Evolutionary conservation across 2,888 invertebrate genomes (phyloP), one percentile per base, ranked within the genome.

Genomic region (Tortrix viridana): DNA sequence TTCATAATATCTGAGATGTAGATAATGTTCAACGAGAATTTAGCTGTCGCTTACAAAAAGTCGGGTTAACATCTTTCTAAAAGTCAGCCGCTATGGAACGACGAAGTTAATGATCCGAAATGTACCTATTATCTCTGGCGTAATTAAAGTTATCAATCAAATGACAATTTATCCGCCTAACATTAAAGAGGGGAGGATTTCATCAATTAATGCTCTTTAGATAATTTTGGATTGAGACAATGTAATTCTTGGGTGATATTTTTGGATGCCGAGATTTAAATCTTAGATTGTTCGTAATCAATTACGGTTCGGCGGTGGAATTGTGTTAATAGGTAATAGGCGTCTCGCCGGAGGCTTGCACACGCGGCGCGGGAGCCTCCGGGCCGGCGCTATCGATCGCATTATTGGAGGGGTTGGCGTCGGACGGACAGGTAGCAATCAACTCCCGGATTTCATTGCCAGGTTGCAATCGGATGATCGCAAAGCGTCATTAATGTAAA

Each of bases 41-140:
- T 70, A 64, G 67, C 67, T 65, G 59, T 62, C 65, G 68, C 68
- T 69, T 69, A 69, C 71, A 69, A 74, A 75, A 75, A 70, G 67
- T 65, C 67, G 68, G 75, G 74, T 76, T 74, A 76, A 78, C 71
- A 71, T 67, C 72, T 68, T 69, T 68, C 67, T 19, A 56, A 72
- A 73, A 77, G 74, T 73, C 70, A 67, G 69, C 71, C 70, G 71
- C 73, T 71, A 76, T 75, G 74, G 79, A 82, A 81, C 76, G 76
- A 76, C 54, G 74, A 78, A 79, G 80, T 79, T 81, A 83, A 84
- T 83, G 82, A 80, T 80, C 82, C 80, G 80, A 74, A 74, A 73
- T n/a, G n/a, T n/a, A n/a, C 78, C 79, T 77, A 82, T 80, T 81
- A 73, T 76, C 67, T 78, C 76, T 76, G 76, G 77, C 73, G 75